A percentile compares a stretch with the other conserved stretches of the same genome.
Evolutionary conservation across 2,888 invertebrate species (phyloP).

Genomic region (Lithophane leautieri): DNA sequence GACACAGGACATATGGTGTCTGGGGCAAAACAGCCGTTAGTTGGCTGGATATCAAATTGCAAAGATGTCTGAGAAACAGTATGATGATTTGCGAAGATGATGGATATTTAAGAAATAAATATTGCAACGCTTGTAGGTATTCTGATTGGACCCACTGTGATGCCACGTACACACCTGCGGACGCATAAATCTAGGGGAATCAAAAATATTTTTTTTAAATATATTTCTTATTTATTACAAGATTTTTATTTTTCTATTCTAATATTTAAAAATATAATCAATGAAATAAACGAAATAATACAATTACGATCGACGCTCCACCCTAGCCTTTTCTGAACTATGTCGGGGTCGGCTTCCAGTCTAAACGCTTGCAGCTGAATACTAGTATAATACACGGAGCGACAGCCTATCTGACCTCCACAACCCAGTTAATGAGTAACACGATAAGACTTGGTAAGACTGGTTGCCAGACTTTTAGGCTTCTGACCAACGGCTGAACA

Average conservation of each 20-base stretch:
- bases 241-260: no score
- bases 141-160: no score
- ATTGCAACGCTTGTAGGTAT: no score
- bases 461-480: not conserved
- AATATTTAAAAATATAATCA: no score
- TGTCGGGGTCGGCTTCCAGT: not conserved
- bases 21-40: not conserved
- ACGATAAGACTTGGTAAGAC: not conserved
- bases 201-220: no score
- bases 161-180: no score
- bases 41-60: not conserved
- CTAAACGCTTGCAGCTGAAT: not conserved
- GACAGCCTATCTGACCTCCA: not conserved
- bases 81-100: no score
- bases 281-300: no score
- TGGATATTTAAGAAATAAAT: no score
- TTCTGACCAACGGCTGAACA: not conserved
- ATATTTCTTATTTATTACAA: no score
- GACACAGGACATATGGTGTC: not conserved
- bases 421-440: not conserved
- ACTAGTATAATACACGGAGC: not conserved
- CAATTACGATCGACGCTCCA: no score
- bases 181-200: no score
- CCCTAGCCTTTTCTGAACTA: not conserved
- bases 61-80: constrained; percentile 1